Base-by-base conservation (phyloP, 1,140 invertebrate genomes). In the Drosophila aff. region DNA sequence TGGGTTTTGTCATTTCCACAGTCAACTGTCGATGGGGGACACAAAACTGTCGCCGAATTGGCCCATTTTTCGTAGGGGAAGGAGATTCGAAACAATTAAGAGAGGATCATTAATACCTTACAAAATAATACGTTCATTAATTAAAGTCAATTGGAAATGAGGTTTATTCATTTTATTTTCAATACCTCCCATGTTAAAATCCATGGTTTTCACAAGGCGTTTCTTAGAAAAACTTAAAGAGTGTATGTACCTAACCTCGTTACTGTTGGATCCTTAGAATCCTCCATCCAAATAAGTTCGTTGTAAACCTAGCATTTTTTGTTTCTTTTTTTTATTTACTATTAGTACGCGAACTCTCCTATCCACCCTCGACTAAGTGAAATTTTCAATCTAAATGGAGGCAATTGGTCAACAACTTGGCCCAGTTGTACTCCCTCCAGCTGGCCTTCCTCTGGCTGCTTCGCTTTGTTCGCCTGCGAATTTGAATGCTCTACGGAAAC, bases 401-500 rank as follows among this genome's bases (percentile, higher is more conserved):
- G 38, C 68, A 72, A 74, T 82, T 87, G 83, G 76, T 74, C 68
- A 76, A 77, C 67, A 76, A 61, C 66, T 73, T 31, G 67, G 36
- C 64, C 76, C 67, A 82, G 67, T 78, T 81, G 64, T 64, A 67
- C 31, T 58, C 71, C 65, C 59, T 38, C 16, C 59, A 68, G 64
- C 18, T 71, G 67, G 67, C 44, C 58, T 60, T 60, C 38, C 63
- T 59, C 64, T 43, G 18, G 59, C 31, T n/a, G 36, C 28, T 47
- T 64, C 43, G 60, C 50, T 61, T 49, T 44, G 75, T 65, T 67
- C 60, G 63, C 67, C 63, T 65, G 61, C 46, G 55, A 57, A 73
- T 79, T 76, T 69, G 71, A 79, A 79, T 84, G 61, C 67, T 43
- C 60, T 41, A 43, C 81, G 85, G 85, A 78, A 90, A 61, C 81